A percentile compares a stretch with the other conserved stretches of the same genome.
Evolutionary conservation across 1,140 invertebrate genomes (phyloP).

Genomic region (Drosophila albomicans): DNA sequence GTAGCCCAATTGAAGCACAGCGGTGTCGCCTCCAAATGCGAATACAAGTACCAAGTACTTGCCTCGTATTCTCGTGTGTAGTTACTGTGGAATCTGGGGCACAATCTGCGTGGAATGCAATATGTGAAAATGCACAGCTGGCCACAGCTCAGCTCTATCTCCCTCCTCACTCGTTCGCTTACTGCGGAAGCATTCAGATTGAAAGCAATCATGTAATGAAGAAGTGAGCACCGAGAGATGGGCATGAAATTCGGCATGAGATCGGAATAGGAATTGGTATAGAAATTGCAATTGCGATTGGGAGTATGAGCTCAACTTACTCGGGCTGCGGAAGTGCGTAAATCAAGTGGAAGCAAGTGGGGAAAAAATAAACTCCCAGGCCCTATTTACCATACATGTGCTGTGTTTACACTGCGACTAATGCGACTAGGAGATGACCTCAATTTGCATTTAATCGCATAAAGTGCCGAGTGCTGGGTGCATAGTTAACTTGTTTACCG

Average conservation of each 20-base stretch:
- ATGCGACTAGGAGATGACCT: conserved; percentile 54
- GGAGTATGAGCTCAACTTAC: conserved; percentile 14
- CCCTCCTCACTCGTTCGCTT: neutral
- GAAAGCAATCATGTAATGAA: conserved; percentile 70
- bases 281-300: conserved; percentile 1
- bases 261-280: neutral
- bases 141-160: neutral
- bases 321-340: conserved; percentile 71
- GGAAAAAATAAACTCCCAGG: conserved; percentile 12
- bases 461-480: conserved; percentile 32
- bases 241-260: neutral
- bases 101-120: conserved; percentile 49
- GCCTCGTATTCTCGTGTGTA: neutral
- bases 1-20: conserved; percentile 33
- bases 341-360: conserved; percentile 62
- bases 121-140: conserved; percentile 39
- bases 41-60: neutral
- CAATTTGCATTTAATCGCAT: conserved; percentile 59
- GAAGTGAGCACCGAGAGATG: neutral
- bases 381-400: neutral
- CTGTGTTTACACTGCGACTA: neutral
- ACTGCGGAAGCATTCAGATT: conserved; percentile 61
- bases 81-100: conserved; percentile 56
- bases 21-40: conserved; percentile 5
- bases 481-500: conserved; percentile 28